phyloP scores from a whole-genome alignment of 2,797 vertebrate species.

The Anabas testudineus region DNA sequence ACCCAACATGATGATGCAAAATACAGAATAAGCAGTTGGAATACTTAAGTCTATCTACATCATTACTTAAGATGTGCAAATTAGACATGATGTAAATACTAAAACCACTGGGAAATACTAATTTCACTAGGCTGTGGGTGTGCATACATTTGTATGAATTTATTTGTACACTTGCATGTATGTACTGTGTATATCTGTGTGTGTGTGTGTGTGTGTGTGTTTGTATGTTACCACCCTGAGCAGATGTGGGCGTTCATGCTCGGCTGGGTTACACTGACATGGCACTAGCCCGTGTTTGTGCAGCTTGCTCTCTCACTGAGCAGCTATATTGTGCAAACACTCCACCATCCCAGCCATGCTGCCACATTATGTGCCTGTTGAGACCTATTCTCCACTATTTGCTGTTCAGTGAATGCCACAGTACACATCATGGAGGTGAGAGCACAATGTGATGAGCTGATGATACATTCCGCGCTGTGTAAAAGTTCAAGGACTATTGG shows the following conservation, averaged over 20 bases:
- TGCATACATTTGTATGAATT: slow-evolving; percentile 5
- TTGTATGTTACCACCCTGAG: slow-evolving; percentile 16
- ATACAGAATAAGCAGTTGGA: no score
- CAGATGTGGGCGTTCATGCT: slow-evolving; percentile 55
- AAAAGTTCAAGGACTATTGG: slow-evolving; percentile 13
- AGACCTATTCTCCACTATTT: slow-evolving; percentile 30
- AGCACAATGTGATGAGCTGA: not conserved
- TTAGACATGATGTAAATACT: no score
- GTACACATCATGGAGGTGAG: slow-evolving; percentile 2
- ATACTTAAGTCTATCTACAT: no score
- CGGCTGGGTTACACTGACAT: slow-evolving; percentile 45
- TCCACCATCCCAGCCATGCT: slow-evolving; percentile 6
- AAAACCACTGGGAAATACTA: slow-evolving; percentile 2
- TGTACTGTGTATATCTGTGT: not conserved
- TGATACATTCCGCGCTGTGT: not conserved
- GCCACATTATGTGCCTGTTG: slow-evolving; percentile 44
- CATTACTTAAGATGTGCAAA: no score
- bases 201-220: slow-evolving; percentile 4
- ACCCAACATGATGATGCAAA: no score
- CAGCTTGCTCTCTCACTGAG: slow-evolving; percentile 58
- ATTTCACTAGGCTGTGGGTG: not conserved
- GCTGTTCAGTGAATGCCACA: slow-evolving; percentile 33
- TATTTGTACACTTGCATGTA: no score
- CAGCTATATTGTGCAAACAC: slow-evolving; percentile 50
- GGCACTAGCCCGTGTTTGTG: slow-evolving; percentile 64